Conservation (phyloP, 1,140 invertebrate genomes). For the Vanessa tameamea region DNA sequence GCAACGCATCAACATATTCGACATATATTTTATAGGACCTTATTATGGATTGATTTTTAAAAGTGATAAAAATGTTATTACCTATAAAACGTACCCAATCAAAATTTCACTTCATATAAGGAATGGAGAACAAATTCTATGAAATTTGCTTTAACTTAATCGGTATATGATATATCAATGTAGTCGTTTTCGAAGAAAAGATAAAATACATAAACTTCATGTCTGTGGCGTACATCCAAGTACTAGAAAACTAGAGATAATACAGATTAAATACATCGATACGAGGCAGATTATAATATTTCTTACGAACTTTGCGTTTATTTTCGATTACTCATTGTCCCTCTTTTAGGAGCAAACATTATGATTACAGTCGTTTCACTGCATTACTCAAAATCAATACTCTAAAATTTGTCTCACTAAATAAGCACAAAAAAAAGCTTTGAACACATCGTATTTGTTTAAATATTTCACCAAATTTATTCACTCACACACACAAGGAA, state of each 20-base stretch:
- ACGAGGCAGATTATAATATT: neutral
- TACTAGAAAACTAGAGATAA: neutral
- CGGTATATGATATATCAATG: slow-evolving; percentile 2
- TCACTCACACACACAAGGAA: too few species aligned
- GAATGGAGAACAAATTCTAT: slow-evolving; percentile 3
- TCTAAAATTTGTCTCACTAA: slow-evolving; percentile 3
- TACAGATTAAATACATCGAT: neutral
- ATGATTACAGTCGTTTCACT: neutral
- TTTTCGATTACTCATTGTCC: neutral
- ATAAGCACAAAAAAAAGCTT: neutral
- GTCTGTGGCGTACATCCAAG: slow-evolving; percentile 24
- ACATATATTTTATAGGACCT: slow-evolving; percentile 22
- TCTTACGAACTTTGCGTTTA: too few species aligned
- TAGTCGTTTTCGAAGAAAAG: slow-evolving; percentile 9
- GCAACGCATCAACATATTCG: slow-evolving; percentile 11
- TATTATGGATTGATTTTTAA: slow-evolving; percentile 18
- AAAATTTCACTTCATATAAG: slow-evolving; percentile 16
- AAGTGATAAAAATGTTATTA: slow-evolving; percentile 34
- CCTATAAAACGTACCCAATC: slow-evolving; percentile 19
- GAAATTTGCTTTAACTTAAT: neutral
- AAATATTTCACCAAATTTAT: too few species aligned
- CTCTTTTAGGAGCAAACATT: neutral
- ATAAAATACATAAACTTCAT: slow-evolving; percentile 4
- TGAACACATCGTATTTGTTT: neutral
- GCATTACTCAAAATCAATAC: slow-evolving; percentile 8